These are phyloP conservation scores for Heliconius melpomene DNA, from an alignment of 1,140 invertebrate species.

Conservation along the genomic window DNA sequence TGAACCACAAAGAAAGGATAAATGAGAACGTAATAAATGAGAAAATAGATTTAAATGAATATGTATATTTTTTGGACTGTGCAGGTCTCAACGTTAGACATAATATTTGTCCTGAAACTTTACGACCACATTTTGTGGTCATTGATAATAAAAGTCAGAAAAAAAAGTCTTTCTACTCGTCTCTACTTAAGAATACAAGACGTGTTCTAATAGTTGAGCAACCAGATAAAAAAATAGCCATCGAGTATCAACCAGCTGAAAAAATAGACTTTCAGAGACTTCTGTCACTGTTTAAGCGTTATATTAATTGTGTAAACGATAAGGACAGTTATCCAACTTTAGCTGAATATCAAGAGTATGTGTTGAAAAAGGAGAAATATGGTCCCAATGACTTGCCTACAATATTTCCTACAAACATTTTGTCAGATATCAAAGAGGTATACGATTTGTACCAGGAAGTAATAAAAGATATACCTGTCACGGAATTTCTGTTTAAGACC, in stretches of 20 bases:
- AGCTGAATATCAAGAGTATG: not conserved
- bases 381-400: not conserved
- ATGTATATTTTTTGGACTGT: slow-evolving; percentile 41
- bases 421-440: not conserved
- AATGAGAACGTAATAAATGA: slow-evolving; percentile 38
- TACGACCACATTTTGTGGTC: not conserved
- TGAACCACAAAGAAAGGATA: slow-evolving; percentile 44
- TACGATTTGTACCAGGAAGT: not conserved
- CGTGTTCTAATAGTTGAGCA: not conserved
- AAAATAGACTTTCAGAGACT: not conserved
- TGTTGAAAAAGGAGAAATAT: not conserved
- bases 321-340: not conserved
- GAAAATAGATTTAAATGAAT: slow-evolving; percentile 42
- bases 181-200: not conserved
- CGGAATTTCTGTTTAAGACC: not conserved
- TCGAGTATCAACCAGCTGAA: not conserved
- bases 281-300: not conserved
- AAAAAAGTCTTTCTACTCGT: not conserved
- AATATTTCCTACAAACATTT: not conserved
- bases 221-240: not conserved
- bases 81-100: not conserved
- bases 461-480: not conserved
- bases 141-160: not conserved
- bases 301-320: not conserved
- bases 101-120: slow-evolving; percentile 6